A percentile compares a stretch with the other conserved stretches of the same genome.
These are phyloP conservation scores for Trachythela sp. DNA, from an alignment of 64 coral and sea anemone genomes.

Conservation along the genomic window DNA sequence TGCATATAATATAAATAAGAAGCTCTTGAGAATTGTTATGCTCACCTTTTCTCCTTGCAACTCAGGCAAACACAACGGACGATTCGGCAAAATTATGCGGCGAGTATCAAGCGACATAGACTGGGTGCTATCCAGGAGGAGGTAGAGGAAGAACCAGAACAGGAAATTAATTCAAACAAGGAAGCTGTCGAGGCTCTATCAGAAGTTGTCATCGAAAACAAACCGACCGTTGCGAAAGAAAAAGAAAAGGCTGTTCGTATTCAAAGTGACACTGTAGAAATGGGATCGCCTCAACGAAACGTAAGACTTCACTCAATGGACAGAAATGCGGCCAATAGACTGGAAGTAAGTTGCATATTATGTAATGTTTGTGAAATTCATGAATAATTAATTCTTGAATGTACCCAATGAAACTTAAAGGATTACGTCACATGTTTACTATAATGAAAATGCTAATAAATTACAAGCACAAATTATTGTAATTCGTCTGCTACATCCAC, in stretches of 20 bases:
- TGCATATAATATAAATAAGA: too few relatives aligned
- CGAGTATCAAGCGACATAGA: background rate
- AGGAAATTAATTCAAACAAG: background rate
- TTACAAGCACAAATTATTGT: too few relatives aligned
- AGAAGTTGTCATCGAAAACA: background rate
- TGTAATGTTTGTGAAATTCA: too few relatives aligned
- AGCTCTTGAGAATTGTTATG: too few relatives aligned
- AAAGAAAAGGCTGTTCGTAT: background rate
- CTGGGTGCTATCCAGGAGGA: background rate
- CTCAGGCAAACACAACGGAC: conserved; percentile 17
- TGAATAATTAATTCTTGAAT: too few relatives aligned
- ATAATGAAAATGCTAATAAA: too few relatives aligned
- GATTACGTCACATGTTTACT: too few relatives aligned
- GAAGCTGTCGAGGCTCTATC: background rate
- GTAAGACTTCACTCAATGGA: background rate
- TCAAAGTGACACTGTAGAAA: background rate
- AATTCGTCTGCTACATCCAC: too few relatives aligned
- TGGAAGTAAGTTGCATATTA: background rate
- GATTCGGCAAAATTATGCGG: background rate
- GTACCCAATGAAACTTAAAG: too few relatives aligned
- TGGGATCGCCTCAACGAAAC: background rate
- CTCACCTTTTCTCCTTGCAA: too few relatives aligned
- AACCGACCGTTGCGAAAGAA: background rate
- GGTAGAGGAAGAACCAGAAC: background rate
- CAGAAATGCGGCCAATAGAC: background rate